phyloP scores from a whole-genome alignment of 2,113 vertebrate species.

The Scolopax mira region DNA sequence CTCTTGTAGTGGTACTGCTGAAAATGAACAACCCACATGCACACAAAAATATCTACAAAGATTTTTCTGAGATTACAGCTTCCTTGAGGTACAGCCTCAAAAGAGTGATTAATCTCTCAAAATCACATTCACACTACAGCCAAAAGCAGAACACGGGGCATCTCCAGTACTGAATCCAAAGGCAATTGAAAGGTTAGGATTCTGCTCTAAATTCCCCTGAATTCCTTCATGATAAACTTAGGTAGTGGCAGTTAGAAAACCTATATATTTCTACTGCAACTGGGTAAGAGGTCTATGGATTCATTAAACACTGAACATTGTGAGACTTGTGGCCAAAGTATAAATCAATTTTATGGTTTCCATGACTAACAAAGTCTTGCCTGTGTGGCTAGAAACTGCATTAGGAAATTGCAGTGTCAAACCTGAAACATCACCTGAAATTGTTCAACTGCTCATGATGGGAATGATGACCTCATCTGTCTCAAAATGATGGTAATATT shows the following conservation, averaged over 20 bases:
- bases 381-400: neutral
- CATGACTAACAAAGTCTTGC: neutral
- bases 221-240: neutral
- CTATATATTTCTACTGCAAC: neutral
- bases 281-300: neutral
- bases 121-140: neutral
- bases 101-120: neutral
- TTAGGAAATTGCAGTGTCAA: neutral
- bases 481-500: neutral
- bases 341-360: neutral
- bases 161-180: neutral
- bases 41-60: neutral
- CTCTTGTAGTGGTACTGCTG: neutral
- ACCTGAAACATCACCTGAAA: neutral
- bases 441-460: neutral
- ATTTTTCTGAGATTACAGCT: neutral
- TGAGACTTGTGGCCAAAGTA: neutral
- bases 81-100: neutral
- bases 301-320: neutral
- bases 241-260: neutral
- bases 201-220: neutral
- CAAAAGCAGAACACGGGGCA: neutral
- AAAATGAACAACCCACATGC: neutral
- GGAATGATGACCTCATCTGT: neutral
- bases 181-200: neutral